Evolutionary conservation across 1,140 invertebrate genomes (phyloP).

Genomic region (Papilio helenus): DNA sequence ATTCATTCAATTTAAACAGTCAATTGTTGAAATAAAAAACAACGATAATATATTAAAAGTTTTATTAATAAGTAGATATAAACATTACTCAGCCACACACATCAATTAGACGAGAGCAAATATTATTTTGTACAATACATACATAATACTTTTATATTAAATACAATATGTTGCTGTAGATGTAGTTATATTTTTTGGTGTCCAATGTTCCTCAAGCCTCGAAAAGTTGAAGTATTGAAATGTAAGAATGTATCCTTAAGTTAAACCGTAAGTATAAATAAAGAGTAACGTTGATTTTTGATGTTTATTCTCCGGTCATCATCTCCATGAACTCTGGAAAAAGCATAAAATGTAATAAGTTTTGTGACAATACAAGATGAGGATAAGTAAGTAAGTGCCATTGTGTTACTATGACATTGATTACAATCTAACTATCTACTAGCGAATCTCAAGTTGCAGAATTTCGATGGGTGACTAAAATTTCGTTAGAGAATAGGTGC

Average conservation of each 20-base stretch:
- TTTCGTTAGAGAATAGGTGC: background rate
- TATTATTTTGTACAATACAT: slow-evolving; percentile 77
- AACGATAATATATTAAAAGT: slow-evolving; percentile 71
- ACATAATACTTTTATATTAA: slow-evolving; percentile 71
- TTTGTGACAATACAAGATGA: background rate
- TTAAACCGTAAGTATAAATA: slow-evolving; percentile 63
- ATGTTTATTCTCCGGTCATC: slow-evolving; percentile 95
- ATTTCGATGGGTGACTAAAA: background rate
- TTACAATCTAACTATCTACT: no score
- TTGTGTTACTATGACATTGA: background rate
- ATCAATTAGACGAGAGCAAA: slow-evolving; percentile 74
- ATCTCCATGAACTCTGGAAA: slow-evolving; percentile 97
- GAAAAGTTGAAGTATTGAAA: slow-evolving; percentile 74
- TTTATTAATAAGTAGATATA: slow-evolving; percentile 81
- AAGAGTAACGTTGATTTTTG: slow-evolving; percentile 61
- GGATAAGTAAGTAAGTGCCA: background rate
- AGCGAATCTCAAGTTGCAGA: background rate
- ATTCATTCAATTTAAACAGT: background rate
- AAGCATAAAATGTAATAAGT: slow-evolving; percentile 46
- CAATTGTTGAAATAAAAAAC: slow-evolving; percentile 48
- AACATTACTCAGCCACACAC: slow-evolving; percentile 78
- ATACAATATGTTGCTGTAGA: slow-evolving; percentile 41
- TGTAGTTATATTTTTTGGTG: slow-evolving; percentile 48
- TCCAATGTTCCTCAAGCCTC: slow-evolving; percentile 66
- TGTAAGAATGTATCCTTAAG: slow-evolving; percentile 70